Conservation (phyloP, 64 coral and sea anemone genomes). For the Montipora efflorescens region DNA sequence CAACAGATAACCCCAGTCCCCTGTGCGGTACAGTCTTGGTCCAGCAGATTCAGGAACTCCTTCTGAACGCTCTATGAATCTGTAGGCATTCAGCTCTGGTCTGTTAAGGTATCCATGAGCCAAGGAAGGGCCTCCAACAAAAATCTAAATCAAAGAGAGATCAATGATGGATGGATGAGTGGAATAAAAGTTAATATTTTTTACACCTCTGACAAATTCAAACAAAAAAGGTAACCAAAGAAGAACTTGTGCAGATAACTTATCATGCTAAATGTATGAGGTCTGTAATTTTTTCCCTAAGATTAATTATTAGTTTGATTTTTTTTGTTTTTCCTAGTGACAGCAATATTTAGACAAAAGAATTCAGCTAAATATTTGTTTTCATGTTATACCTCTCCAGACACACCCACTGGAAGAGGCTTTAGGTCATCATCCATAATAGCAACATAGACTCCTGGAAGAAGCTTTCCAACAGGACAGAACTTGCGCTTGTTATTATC, state of each 20-base stretch:
- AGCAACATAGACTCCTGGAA: slow-evolving; percentile 78
- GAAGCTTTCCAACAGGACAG: slow-evolving; percentile 86
- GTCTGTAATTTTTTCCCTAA: too few species aligned
- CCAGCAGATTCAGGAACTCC: slow-evolving; percentile 65
- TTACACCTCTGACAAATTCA: too few species aligned
- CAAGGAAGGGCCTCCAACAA: slow-evolving; percentile 85
- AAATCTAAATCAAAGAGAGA: slow-evolving; percentile 71
- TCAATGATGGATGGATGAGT: too few species aligned
- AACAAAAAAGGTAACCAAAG: too few species aligned
- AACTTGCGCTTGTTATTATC: slow-evolving; percentile 86
- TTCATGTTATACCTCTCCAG: slow-evolving; percentile 78
- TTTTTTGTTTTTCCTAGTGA: too few species aligned
- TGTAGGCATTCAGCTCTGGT: slow-evolving; percentile 78
- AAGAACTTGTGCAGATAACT: too few species aligned
- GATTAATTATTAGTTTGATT: too few species aligned
- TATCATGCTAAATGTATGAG: too few species aligned
- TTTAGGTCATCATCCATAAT: slow-evolving; percentile 91
- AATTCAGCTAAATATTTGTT: not conserved
- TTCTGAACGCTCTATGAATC: slow-evolving; percentile 74
- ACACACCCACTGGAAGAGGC: slow-evolving; percentile 80
- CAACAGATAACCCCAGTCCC: slow-evolving; percentile 93
- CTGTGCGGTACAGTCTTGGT: slow-evolving; percentile 77
- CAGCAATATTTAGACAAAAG: too few species aligned
- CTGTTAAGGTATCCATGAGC: slow-evolving; percentile 94
- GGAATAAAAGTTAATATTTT: too few species aligned